Evolutionary conservation across 2,113 vertebrate species (phyloP).

Genomic region (Dromiciops gliroides): DNA sequence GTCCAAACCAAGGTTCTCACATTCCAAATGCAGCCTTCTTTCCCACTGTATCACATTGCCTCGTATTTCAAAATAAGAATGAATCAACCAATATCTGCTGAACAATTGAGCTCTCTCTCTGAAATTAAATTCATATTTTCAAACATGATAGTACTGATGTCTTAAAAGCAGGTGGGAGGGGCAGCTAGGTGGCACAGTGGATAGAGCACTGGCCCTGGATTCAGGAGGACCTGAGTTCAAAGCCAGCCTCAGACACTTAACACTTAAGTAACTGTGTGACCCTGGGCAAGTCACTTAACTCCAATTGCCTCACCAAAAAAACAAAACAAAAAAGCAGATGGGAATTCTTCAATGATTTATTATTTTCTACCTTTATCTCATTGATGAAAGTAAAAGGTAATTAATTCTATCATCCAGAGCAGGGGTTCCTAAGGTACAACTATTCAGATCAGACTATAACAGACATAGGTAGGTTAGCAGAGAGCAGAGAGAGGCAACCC

Average conservation of each 20-base stretch:
- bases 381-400: neutral
- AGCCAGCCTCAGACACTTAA: too few species aligned
- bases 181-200: too few species aligned
- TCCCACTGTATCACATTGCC: neutral
- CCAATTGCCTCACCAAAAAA: too few species aligned
- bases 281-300: too few species aligned
- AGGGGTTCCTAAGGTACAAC: neutral
- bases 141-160: neutral
- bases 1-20: neutral
- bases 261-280: too few species aligned
- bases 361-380: neutral
- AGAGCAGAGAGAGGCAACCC: too few species aligned
- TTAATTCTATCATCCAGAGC: neutral
- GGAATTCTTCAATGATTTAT: neutral
- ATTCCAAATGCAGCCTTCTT: neutral
- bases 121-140: neutral
- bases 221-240: too few species aligned
- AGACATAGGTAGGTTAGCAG: neutral
- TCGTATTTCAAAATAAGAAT: slow-evolving; percentile 28
- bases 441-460: neutral
- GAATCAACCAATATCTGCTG: neutral
- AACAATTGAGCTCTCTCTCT: neutral
- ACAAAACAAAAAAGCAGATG: too few species aligned
- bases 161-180: neutral
- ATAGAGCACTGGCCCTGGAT: too few species aligned